Conservation (phyloP, 2,113 vertebrate species). For the Sterna hirundo region DNA sequence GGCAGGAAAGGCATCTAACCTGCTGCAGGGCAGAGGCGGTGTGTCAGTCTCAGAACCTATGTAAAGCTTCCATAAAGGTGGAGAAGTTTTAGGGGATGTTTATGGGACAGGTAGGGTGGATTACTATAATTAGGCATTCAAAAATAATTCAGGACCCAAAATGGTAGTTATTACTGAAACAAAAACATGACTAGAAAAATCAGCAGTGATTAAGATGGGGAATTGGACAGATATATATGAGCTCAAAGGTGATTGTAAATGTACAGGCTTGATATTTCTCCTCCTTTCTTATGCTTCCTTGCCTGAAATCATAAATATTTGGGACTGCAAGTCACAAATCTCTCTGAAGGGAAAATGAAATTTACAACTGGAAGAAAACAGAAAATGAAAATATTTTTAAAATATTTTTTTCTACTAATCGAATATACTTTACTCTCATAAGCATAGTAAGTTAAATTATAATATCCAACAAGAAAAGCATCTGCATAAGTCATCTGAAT, state of each 20-base stretch:
- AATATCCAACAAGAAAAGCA: not conserved
- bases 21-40: not conserved
- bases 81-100: not conserved
- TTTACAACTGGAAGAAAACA: not conserved
- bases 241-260: not conserved
- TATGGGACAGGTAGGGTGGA: not conserved
- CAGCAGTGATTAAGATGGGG: not conserved
- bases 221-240: not conserved
- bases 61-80: not conserved
- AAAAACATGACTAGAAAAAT: not conserved
- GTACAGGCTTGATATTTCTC: not conserved
- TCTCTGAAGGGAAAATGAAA: not conserved
- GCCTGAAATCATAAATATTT: conserved; percentile 28
- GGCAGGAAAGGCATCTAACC: not conserved
- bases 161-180: not conserved
- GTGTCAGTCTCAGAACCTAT: fast-evolving
- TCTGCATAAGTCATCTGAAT: not conserved
- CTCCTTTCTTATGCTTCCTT: conserved; percentile 18
- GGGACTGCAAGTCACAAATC: not conserved
- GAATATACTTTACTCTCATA: not conserved
- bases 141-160: not conserved
- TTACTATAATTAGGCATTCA: not conserved
- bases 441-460: not conserved
- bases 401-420: not conserved
- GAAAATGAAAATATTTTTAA: not conserved